phyloP scores from a whole-genome alignment of 2,113 vertebrate genomes.

The Phaethon lepturus region DNA sequence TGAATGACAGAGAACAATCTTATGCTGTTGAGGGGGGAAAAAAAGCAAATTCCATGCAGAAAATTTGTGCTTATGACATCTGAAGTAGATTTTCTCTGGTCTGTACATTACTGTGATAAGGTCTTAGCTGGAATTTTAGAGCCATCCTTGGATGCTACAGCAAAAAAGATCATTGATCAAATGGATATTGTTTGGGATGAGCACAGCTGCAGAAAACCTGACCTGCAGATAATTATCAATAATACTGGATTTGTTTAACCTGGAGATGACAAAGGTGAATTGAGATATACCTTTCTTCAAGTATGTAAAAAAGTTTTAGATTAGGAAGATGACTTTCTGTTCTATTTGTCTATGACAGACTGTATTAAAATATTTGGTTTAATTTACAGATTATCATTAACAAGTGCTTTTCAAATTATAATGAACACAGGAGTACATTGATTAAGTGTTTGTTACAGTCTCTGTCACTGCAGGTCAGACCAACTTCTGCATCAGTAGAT shows the following conservation, averaged over 20 bases:
- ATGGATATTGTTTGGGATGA: not conserved
- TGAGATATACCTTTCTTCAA: not conserved
- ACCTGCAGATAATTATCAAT: not conserved
- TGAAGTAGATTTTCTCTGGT: not conserved
- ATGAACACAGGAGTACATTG: not conserved
- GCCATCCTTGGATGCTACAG: not conserved
- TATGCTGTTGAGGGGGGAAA: accelerated
- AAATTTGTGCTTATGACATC: not conserved
- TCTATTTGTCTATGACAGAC: not conserved
- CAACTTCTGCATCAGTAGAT: not conserved
- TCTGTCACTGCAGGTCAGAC: not conserved
- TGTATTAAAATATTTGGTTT: not conserved
- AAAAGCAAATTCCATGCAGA: not conserved
- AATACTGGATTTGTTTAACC: not conserved
- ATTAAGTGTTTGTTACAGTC: not conserved
- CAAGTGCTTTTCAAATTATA: not conserved
- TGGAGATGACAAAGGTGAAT: not conserved
- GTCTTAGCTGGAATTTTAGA: not conserved
- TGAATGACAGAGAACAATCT: not conserved
- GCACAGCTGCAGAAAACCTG: not conserved
- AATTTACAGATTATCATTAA: not conserved
- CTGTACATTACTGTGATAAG: not conserved
- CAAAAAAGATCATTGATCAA: not conserved
- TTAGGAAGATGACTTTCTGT: not conserved
- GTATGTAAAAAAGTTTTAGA: not conserved